Percentiles rank a stretch among this genome's conserved stretches.
These are phyloP conservation scores for Melanotaenia duboulayi DNA, from an alignment of 2,113 vertebrate species.

Conservation along the genomic window DNA sequence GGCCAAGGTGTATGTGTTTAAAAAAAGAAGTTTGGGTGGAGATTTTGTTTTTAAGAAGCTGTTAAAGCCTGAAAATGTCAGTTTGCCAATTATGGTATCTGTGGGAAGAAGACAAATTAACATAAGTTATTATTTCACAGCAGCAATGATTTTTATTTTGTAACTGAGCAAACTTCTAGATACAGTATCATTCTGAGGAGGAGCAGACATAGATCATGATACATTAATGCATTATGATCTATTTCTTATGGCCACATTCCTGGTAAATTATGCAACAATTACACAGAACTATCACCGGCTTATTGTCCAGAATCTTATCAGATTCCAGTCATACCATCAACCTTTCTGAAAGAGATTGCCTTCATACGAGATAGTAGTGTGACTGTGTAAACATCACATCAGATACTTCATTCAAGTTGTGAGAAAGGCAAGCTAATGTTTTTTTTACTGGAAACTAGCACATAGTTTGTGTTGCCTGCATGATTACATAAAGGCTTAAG, in stretches of 20 bases:
- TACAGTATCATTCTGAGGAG: not conserved
- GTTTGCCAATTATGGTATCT: not conserved
- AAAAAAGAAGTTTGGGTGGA: slow-evolving; percentile 33
- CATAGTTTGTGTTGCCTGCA: slow-evolving; percentile 12
- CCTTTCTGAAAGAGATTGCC: not conserved
- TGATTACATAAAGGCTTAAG: not conserved
- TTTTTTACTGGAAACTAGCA: not conserved
- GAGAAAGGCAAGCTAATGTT: not conserved
- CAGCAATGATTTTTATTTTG: not conserved
- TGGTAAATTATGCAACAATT: not conserved
- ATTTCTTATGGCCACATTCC: slow-evolving; percentile 3
- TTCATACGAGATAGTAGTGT: not conserved
- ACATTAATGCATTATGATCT: not conserved
- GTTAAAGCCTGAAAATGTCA: not conserved
- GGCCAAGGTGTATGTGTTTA: not conserved
- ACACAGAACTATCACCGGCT: not conserved
- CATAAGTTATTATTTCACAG: not conserved
- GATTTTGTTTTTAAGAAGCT: slow-evolving; percentile 6
- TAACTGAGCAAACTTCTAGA: not conserved
- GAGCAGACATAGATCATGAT: not conserved
- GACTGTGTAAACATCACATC: slow-evolving; percentile 16
- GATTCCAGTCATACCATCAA: not conserved
- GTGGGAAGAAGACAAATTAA: not conserved
- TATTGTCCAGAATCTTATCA: not conserved
- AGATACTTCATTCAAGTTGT: not conserved